Conservation (phyloP, 2,888 invertebrate genomes). For the Luperina nickerlii region DNA sequence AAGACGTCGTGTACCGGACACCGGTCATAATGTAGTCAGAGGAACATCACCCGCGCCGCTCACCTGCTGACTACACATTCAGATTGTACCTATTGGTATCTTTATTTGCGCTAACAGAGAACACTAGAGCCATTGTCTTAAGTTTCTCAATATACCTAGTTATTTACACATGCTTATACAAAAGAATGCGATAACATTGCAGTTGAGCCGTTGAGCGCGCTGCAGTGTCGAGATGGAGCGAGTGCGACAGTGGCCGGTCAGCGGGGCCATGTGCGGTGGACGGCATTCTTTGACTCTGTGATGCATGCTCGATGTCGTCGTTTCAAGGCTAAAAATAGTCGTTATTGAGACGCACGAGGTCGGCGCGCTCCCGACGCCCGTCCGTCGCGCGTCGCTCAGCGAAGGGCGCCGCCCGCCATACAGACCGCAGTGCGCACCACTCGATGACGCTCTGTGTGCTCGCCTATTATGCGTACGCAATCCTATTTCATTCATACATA, state of each 20-base stretch:
- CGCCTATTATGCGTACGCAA: background rate
- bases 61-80: background rate
- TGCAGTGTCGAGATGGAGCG: constrained; percentile 1
- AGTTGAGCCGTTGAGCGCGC: background rate
- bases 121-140: background rate
- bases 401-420: constrained; percentile 50
- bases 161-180: background rate
- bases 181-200: constrained; percentile 8
- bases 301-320: constrained; percentile 39
- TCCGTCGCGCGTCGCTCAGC: constrained; percentile 1
- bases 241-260: background rate
- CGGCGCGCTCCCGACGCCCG: constrained; percentile 11
- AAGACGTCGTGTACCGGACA: background rate
- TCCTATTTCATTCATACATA: constrained; percentile 12
- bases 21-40: background rate
- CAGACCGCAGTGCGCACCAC: background rate
- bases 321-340: constrained; percentile 55
- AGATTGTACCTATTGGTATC: constrained; percentile 1
- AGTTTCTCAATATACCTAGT: constrained; percentile 9
- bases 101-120: constrained; percentile 1
- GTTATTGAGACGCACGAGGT: constrained; percentile 55
- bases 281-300: constrained; percentile 34
- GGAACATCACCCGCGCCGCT: background rate
- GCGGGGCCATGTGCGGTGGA: constrained; percentile 1
- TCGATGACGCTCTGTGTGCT: constrained; percentile 1